These are phyloP conservation scores for Lepidothrix coronata DNA, from an alignment of 2,113 vertebrate species.

Conservation along the genomic window DNA sequence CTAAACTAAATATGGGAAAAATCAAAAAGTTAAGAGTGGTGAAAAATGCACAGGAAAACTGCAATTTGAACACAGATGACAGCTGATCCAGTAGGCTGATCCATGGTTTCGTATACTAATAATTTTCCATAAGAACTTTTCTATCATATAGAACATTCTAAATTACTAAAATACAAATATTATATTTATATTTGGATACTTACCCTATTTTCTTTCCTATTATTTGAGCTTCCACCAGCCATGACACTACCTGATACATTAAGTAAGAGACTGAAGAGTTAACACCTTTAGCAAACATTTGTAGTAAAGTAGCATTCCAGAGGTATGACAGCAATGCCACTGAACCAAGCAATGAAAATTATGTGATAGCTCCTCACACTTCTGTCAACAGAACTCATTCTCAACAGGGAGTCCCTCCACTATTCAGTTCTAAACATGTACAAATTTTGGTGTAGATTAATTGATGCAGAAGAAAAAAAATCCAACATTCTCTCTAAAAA, in stretches of 20 bases:
- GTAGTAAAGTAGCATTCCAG: background rate
- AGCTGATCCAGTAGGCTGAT: background rate
- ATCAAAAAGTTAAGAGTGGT: background rate
- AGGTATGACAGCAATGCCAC: background rate
- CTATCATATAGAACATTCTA: background rate
- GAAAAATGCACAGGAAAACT: background rate
- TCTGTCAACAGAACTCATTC: background rate
- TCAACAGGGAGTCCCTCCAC: background rate
- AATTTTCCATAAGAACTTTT: background rate
- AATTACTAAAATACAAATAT: background rate
- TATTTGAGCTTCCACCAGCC: background rate
- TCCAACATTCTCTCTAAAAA: background rate
- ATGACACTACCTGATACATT: background rate
- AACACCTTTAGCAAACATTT: background rate
- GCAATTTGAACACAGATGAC: background rate
- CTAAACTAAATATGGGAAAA: background rate
- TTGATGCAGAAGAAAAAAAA: background rate
- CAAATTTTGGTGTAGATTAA: background rate
- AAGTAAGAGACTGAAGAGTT: background rate
- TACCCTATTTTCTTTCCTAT: background rate
- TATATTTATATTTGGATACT: background rate
- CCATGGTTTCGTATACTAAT: background rate
- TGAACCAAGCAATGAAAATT: background rate
- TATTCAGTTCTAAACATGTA: background rate
- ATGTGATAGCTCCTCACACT: background rate